Base-by-base conservation (phyloP, 2,888 invertebrate genomes). In the Agrypnus murinus region DNA sequence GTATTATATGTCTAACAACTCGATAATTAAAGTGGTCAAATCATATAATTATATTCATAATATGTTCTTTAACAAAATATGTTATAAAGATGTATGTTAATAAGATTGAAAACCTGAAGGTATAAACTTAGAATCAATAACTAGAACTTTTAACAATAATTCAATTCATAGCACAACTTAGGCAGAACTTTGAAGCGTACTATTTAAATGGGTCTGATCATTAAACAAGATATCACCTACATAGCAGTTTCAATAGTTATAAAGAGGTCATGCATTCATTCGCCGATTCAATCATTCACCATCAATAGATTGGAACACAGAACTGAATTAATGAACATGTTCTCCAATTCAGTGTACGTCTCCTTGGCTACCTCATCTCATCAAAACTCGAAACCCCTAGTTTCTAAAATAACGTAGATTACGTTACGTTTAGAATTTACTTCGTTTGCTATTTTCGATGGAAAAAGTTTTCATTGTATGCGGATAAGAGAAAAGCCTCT, bases 281-380 rank as follows among this genome's bases (percentile, higher is more conserved):
- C 15, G 15, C 14, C 1, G 14, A 43, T 43, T 14, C n/a, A 32
- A 19, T 46, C 25, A 46, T 50, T 50, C 25, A n/a, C n/a, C n/a
- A 50, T 10, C 31, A 32, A 12, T 5, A 50, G 31, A 3, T 25
- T 50, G 10, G 25, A 14, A 50, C 50, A 19, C 6, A 19, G 32
- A n/a, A 50, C 50, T 31, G 50, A 31, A 50, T 50, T 50, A 50
- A 50, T 50, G 2, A 31, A 14, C 31, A 12, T 31, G 10, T 12
- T 14, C 50, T 25, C 4, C 50, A 50, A 14, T 31, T 50, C 32
- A 12, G 31, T 4, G 12, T 10, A 12, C 25, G 31, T 17, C n/a
- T 19, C n/a, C 1, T 2, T 7, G 32, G 12, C 31, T 31, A 12
- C 31, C 12, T 50, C 32, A 43, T 43, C 14, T 31, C 19, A 4